Evolutionary conservation across 23 tunicate species (phyloP).

Genomic region (Oikopleura vanhoeffeni): DNA sequence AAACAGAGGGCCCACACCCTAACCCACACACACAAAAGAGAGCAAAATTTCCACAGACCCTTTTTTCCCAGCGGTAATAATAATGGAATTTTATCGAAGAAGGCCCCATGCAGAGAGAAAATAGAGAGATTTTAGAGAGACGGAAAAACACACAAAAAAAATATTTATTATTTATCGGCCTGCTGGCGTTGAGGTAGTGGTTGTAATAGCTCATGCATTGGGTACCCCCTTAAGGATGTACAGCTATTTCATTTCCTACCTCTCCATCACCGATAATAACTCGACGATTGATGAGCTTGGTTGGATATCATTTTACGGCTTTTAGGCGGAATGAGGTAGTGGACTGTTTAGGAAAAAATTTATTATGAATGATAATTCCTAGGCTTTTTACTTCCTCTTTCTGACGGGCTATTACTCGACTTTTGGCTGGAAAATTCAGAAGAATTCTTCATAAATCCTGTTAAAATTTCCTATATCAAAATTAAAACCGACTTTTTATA

Average conservation of each 20-base stretch:
- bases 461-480: too few species aligned
- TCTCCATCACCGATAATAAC: constrained; percentile 11
- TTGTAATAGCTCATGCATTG: neutral
- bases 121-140: neutral
- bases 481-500: too few species aligned
- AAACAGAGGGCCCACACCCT: neutral
- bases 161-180: neutral
- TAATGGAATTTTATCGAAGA: neutral
- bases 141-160: neutral
- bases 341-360: constrained; percentile 6
- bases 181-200: constrained; percentile 17
- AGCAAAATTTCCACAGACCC: neutral
- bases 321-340: constrained; percentile 1
- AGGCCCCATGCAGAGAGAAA: neutral
- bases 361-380: neutral
- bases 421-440: too few species aligned
- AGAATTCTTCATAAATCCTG: too few species aligned
- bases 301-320: neutral
- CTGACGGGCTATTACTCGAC: too few species aligned
- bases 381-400: neutral
- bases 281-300: neutral
- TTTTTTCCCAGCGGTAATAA: neutral
- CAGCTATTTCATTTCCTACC: neutral
- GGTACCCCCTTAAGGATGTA: neutral
- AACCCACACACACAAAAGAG: neutral